A percentile compares a stretch with the other conserved stretches of the same genome.
phyloP scores from a whole-genome alignment of 2,797 vertebrate genomes.

The Cygnus olor region DNA sequence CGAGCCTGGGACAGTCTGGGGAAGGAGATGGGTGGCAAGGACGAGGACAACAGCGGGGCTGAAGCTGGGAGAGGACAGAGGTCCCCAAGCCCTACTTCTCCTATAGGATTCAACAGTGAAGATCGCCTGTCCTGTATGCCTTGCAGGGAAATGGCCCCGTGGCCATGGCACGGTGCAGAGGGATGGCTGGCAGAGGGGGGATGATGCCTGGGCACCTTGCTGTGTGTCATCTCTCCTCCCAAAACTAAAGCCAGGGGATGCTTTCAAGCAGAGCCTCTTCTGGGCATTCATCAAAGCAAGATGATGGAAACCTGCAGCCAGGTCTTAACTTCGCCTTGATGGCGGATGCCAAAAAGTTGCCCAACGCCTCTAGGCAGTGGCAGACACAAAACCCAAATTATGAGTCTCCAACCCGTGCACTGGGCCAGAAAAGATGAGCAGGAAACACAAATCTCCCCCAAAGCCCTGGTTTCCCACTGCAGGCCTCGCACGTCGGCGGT shows the following conservation, averaged over 20 bases:
- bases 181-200: neutral
- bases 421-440: neutral
- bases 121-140: rapidly evolving
- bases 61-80: rapidly evolving
- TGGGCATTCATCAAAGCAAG: rapidly evolving
- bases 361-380: rapidly evolving
- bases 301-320: neutral
- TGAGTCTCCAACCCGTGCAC: rapidly evolving
- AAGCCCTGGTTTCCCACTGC: neutral
- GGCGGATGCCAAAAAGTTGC: rapidly evolving
- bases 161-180: neutral
- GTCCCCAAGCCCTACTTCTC: neutral
- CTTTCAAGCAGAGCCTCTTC: neutral
- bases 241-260: rapidly evolving
- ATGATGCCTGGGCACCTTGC: neutral
- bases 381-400: rapidly evolving
- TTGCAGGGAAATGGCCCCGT: neutral
- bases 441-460: neutral
- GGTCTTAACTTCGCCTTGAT: rapidly evolving
- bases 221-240: neutral
- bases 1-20: neutral
- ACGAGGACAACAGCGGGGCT: rapidly evolving
- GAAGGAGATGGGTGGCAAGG: rapidly evolving
- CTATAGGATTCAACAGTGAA: rapidly evolving
- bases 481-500: rapidly evolving